Percentiles rank a stretch among this genome's conserved stretches.
These are phyloP conservation scores for Takifugu ocellatus DNA, from an alignment of 2,797 vertebrate genomes.

Conservation along the genomic window DNA sequence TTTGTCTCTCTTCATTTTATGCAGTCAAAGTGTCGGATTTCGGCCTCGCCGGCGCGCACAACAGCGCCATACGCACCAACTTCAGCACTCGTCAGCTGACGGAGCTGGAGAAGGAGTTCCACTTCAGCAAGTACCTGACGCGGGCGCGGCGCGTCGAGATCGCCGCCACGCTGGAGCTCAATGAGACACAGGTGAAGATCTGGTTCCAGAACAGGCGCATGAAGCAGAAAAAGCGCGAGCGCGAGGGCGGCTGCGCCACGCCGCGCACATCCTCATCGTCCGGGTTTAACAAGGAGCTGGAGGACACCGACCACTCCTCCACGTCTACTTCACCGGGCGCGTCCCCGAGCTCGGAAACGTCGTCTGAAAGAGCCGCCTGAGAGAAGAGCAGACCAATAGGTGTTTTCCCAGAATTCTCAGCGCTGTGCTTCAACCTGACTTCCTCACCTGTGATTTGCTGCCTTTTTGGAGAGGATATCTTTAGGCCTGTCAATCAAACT, in stretches of 20 bases:
- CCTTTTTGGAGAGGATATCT: too few species aligned
- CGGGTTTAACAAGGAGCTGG: constrained; percentile 74
- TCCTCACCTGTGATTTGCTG: too few species aligned
- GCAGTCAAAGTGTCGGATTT: constrained; percentile 82
- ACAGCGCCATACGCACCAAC: constrained; percentile 88
- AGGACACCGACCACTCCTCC: constrained; percentile 84
- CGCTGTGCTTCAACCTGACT: too few species aligned
- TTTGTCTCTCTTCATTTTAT: neutral
- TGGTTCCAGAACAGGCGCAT: constrained; percentile 98
- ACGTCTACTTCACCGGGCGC: constrained; percentile 82
- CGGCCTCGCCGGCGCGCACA: constrained; percentile 76
- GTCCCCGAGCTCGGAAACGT: constrained; percentile 85
- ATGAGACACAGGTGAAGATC: constrained; percentile 93
- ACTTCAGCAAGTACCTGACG: constrained; percentile 97
- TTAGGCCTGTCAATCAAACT: too few species aligned
- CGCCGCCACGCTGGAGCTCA: constrained; percentile 84
- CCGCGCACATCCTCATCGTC: constrained; percentile 60
- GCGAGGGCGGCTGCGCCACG: constrained; percentile 81
- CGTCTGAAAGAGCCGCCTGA: constrained; percentile 21
- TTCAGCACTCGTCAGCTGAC: constrained; percentile 96
- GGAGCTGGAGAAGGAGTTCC: constrained; percentile 97
- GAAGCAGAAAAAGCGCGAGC: constrained; percentile 97
- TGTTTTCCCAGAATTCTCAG: too few species aligned
- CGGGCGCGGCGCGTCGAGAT: constrained; percentile 92
- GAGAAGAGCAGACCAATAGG: neutral